Percentiles rank a stretch among this genome's conserved stretches.
These are phyloP conservation scores for Cephus rjabovi DNA, from an alignment of 2,888 invertebrate genomes.

Conservation along the genomic window DNA sequence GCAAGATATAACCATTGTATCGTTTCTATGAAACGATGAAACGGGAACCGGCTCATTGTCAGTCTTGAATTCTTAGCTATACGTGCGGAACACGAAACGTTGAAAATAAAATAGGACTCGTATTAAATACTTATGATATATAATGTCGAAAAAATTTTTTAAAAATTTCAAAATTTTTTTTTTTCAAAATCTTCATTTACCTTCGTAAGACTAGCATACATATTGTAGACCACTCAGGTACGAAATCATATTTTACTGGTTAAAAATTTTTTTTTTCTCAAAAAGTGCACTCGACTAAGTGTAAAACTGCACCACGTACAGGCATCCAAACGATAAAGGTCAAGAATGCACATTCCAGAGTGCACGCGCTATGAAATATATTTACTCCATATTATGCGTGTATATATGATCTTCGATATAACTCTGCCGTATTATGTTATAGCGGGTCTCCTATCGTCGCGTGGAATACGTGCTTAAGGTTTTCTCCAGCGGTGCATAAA, in stretches of 20 bases:
- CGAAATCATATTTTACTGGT: not conserved
- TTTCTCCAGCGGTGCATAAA: not conserved
- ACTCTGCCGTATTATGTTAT: not conserved
- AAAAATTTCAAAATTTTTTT: too few species aligned
- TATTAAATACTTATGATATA: too few species aligned
- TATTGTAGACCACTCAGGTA: too few species aligned
- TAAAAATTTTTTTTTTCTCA: not conserved
- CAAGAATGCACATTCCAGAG: not conserved
- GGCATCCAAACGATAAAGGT: not conserved
- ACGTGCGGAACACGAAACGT: too few species aligned
- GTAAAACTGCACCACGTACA: not conserved
- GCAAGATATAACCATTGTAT: too few species aligned
- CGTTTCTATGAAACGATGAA: too few species aligned
- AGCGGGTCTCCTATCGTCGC: not conserved
- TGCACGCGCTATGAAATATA: not conserved
- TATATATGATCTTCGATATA: not conserved
- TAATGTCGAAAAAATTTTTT: too few species aligned
- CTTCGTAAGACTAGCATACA: too few species aligned
- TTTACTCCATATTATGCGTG: not conserved
- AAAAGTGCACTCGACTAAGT: not conserved
- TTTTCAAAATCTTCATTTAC: too few species aligned
- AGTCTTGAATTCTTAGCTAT: too few species aligned
- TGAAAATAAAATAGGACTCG: too few species aligned
- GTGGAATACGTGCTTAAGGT: not conserved
- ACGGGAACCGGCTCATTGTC: too few species aligned